Evolutionary conservation across 1,140 invertebrate genomes (phyloP).

Genomic region (Anastrepha ludens): DNA sequence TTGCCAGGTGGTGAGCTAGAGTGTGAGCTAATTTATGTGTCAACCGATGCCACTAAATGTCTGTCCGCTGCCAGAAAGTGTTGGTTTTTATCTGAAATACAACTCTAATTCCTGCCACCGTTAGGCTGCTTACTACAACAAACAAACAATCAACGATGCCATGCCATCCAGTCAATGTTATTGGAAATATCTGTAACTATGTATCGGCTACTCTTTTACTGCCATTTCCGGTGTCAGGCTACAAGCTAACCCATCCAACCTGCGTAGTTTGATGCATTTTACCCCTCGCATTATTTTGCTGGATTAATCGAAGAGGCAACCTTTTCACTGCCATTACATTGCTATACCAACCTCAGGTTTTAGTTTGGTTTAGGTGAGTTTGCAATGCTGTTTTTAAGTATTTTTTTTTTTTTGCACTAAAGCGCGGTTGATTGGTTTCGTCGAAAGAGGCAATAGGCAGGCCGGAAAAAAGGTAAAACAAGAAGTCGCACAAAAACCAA

Average conservation of each 20-base stretch:
- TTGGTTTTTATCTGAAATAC: constrained; percentile 38
- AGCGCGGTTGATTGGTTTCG: constrained; percentile 48
- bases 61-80: constrained; percentile 18
- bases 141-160: not conserved
- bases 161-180: not conserved
- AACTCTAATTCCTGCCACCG: constrained; percentile 41
- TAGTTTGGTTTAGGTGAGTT: constrained; percentile 1
- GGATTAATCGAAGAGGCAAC: constrained; percentile 26
- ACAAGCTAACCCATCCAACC: not conserved
- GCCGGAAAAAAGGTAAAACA: constrained; percentile 26
- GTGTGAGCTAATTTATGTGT: constrained; percentile 9
- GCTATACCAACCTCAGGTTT: not conserved
- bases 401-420: not conserved
- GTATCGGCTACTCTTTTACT: constrained; percentile 6
- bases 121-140: not conserved
- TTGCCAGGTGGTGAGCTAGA: not conserved
- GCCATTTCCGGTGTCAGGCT: constrained; percentile 40
- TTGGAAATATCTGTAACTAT: not conserved
- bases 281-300: not conserved
- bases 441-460: constrained; percentile 9
- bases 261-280: not conserved
- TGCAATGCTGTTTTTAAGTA: no score
- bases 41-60: constrained; percentile 16
- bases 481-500: constrained; percentile 55
- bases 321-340: not conserved